Percentiles rank a stretch among this genome's conserved stretches.
Evolutionary conservation across 2,888 invertebrate genomes (phyloP).

Genomic region (Eupithecia insigniata): DNA sequence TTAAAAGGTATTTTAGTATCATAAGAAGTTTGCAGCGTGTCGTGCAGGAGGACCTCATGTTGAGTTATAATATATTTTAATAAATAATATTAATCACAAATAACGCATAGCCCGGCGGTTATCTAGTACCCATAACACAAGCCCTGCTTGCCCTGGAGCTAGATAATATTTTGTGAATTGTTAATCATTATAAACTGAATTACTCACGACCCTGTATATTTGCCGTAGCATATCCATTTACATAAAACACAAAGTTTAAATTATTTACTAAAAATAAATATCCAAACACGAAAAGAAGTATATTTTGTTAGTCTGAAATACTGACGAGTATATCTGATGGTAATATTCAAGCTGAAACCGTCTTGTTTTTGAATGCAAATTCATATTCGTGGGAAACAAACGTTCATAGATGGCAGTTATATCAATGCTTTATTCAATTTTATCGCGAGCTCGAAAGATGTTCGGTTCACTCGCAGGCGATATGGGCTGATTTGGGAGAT

Average conservation of each 20-base stretch:
- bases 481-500: slow-evolving; percentile 31
- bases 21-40: too few relatives aligned
- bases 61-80: too few relatives aligned
- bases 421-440: slow-evolving; percentile 39
- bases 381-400: slow-evolving; percentile 16
- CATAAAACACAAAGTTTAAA: neutral
- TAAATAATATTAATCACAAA: too few relatives aligned
- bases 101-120: neutral
- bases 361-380: slow-evolving; percentile 7
- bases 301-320: neutral
- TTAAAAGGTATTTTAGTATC: neutral
- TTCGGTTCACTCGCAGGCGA: slow-evolving; percentile 25
- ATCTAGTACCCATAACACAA: too few relatives aligned
- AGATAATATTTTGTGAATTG: neutral
- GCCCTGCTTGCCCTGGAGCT: neutral
- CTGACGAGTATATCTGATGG: neutral
- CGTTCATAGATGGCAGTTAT: slow-evolving; percentile 23
- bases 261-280: neutral
- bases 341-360: neutral
- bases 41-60: too few relatives aligned
- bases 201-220: too few relatives aligned
- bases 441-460: slow-evolving; percentile 40
- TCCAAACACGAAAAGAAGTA: neutral
- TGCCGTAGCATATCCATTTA: neutral
- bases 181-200: neutral